Evolutionary conservation across 1,140 invertebrate genomes (phyloP).

Genomic region (Hyphantria cunea): DNA sequence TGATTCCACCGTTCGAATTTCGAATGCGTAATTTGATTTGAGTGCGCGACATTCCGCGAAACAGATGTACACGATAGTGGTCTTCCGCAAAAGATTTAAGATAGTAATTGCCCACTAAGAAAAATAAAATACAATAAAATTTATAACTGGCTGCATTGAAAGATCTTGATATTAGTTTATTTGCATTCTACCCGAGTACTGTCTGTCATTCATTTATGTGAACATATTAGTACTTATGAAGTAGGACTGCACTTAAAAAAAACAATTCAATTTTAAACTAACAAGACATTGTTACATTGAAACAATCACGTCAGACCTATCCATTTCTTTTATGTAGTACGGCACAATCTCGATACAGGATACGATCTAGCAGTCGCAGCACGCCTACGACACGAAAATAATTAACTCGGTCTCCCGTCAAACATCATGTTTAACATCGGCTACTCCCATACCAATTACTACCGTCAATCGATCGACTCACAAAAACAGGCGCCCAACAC

Average conservation of each 20-base stretch:
- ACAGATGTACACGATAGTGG: conserved; percentile 55
- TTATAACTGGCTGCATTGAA: conserved; percentile 29
- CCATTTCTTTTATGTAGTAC: conserved; percentile 61
- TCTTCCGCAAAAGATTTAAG: conserved; percentile 59
- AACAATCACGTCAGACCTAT: conserved; percentile 43
- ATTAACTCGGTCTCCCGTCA: conserved; percentile 70
- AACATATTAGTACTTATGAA: conserved; percentile 11
- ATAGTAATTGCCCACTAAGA: conserved; percentile 52
- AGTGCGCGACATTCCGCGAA: conserved; percentile 64
- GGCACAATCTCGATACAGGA: conserved; percentile 61
- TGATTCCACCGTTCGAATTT: conserved; percentile 55
- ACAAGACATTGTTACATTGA: conserved; percentile 44
- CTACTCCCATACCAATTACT: conserved; percentile 77
- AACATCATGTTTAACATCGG: conserved; percentile 73
- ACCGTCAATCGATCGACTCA: conserved; percentile 63
- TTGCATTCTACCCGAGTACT: conserved; percentile 32
- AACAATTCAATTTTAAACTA: conserved; percentile 41
- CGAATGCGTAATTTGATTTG: conserved; percentile 67
- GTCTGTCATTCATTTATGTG: conserved; percentile 23
- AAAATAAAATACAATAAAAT: conserved; percentile 42
- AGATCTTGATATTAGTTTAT: conserved; percentile 39
- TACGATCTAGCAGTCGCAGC: conserved; percentile 51
- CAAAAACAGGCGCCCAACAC: conserved; percentile 58
- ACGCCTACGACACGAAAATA: conserved; percentile 77
- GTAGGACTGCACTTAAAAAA: conserved; percentile 11